These are phyloP conservation scores for Subacronicta megacephala DNA, from an alignment of 2,888 invertebrate species.

Conservation along the genomic window DNA sequence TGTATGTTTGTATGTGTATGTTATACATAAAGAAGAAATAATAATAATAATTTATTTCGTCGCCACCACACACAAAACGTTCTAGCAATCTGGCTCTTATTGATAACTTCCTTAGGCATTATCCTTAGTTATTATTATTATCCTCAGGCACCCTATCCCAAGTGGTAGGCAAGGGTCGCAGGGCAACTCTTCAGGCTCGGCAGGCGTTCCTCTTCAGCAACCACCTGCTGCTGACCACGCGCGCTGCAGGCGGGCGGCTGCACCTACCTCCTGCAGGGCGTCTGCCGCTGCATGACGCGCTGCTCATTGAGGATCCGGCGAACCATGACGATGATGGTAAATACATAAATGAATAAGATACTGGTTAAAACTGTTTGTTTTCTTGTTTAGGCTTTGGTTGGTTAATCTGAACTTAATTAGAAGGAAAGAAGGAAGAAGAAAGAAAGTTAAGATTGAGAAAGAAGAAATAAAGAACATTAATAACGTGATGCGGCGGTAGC, in stretches of 20 bases:
- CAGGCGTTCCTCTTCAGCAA: conserved; percentile 98
- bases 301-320: conserved; percentile 95
- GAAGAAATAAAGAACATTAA: no score
- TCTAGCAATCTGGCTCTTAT: no score
- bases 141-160: conserved; percentile 93
- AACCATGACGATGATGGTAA: conserved; percentile 92
- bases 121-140: no score
- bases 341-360: neutral
- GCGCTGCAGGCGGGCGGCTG: conserved; percentile 95
- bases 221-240: conserved; percentile 95
- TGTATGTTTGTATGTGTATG: no score
- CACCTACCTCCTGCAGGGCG: conserved; percentile 95
- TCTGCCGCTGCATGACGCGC: conserved; percentile 95
- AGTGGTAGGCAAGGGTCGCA: conserved; percentile 90
- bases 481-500: no score
- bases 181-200: conserved; percentile 85
- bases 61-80: no score
- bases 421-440: no score
- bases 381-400: neutral
- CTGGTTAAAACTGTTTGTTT: neutral
- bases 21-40: no score
- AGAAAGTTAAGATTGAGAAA: no score
- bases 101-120: no score
- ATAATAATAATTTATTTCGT: no score
- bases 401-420: no score